These are phyloP conservation scores for Phyllopteryx taeniolatus DNA, from an alignment of 2,113 vertebrate species.

Conservation along the genomic window DNA sequence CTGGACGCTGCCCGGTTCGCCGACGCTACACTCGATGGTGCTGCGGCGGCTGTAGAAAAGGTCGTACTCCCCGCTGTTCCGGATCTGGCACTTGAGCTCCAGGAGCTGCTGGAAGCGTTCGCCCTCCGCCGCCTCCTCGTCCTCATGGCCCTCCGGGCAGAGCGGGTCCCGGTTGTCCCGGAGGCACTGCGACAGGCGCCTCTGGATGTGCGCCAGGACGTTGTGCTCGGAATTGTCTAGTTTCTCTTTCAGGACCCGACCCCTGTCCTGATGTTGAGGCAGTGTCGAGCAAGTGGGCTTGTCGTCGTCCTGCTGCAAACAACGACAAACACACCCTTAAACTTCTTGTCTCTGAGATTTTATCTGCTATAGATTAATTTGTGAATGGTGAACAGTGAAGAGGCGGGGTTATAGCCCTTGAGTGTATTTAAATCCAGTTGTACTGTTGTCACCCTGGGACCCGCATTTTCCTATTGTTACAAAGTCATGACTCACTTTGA, in stretches of 20 bases:
- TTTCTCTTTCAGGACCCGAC: conserved; percentile 78
- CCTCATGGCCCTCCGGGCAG: conserved; percentile 68
- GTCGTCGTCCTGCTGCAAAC: conserved; percentile 80
- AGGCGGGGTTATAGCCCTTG: not conserved
- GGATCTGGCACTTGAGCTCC: conserved; percentile 94
- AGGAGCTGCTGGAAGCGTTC: conserved; percentile 89
- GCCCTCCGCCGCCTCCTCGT: conserved; percentile 69
- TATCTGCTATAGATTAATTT: not conserved
- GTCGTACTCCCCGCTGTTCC: conserved; percentile 87
- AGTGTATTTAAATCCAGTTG: no score
- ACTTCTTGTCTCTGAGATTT: not conserved
- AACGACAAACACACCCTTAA: not conserved
- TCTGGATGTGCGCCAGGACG: conserved; percentile 78
- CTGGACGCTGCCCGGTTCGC: conserved; percentile 81
- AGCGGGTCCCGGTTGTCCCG: conserved; percentile 69
- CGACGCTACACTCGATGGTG: conserved; percentile 83
- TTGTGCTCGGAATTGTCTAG: conserved; percentile 83
- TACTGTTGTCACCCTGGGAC: no score
- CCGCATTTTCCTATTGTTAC: no score
- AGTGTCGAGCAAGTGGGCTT: conserved; percentile 88
- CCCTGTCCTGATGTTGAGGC: conserved; percentile 81
- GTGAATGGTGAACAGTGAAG: not conserved
- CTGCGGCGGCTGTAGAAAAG: conserved; percentile 90
- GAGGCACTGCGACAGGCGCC: conserved; percentile 70
- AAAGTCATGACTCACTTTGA: no score